Evolutionary conservation across 2,888 invertebrate genomes (phyloP), one percentile per base, ranked within the genome.

Genomic region (Plebejus anna): DNA sequence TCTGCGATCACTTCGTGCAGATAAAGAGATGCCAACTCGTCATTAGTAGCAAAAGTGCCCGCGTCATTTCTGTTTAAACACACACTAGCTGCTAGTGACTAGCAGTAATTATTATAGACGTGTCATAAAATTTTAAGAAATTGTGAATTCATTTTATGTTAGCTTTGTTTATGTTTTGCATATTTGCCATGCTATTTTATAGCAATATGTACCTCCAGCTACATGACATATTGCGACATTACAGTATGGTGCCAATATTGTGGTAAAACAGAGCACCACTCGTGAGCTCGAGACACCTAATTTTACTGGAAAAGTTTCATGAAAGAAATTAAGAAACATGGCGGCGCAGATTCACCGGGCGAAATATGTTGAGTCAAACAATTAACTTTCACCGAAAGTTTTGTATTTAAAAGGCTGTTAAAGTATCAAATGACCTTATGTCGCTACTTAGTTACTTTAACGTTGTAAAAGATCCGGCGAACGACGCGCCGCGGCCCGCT

Each of bases 401-500:
- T 70, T 47, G 32, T 51, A 32, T 73, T 47, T 73, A 51, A 73
- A 73, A 73, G 73, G 73, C 73, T 51, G 51, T 73, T 51, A 73
- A 73, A 73, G 47, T 55, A 55, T 73, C 16, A 42, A 73, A 55
- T 55, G 32, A 73, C 32, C 73, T 73, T 51, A 73, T 73, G 73
- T 47, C 73, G 73, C 73, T 72, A 72, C 72, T 55, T 51, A 28
- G 73, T 55, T 51, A 73, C 51, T 73, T 73, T 73, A 32, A 73
- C 73, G 55, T 51, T 51, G 47, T 73, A 73, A 73, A 72, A 73
- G 73, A 73, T 28, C 51, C 51, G 51, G 32, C 42, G 55, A 55
- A 55, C 55, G 6, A 36, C 51, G 73, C 66, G 59, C 59, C 22
- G 59, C 22, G 28, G 6, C 72, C 7, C 13, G 51, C 51, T 73